Percentiles rank a stretch among this genome's conserved stretches.
phyloP scores from a whole-genome alignment of 2,113 vertebrate genomes.

The Gallinago jamesoni region DNA sequence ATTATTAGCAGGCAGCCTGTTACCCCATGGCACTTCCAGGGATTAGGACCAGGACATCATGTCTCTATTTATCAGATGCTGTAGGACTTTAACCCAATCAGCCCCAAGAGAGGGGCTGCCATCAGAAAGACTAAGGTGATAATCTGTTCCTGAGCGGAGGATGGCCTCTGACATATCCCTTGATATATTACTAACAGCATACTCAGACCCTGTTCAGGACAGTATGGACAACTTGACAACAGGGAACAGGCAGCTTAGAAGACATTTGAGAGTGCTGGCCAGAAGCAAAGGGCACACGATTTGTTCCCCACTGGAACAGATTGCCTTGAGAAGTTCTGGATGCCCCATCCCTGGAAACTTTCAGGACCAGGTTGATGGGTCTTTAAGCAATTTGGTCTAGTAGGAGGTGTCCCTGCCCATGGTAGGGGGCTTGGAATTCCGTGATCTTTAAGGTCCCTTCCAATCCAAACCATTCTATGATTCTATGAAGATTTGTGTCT shows the following conservation, averaged over 20 bases:
- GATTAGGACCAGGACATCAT: fast-evolving
- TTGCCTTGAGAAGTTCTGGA: background rate
- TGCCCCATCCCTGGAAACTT: background rate
- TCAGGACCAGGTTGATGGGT: background rate
- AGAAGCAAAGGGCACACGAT: background rate
- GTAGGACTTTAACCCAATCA: background rate
- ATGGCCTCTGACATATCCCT: background rate
- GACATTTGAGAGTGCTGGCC: background rate
- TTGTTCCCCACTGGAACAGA: background rate
- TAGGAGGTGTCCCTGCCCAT: background rate
- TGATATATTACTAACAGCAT: background rate
- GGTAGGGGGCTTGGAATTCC: background rate
- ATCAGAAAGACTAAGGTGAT: background rate
- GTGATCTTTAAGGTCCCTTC: background rate
- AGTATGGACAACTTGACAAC: background rate
- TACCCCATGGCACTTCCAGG: background rate
- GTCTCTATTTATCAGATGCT: no score
- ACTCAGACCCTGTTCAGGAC: background rate
- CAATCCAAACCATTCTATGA: background rate
- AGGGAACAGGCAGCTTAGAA: background rate
- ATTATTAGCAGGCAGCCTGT: fast-evolving
- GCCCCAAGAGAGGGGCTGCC: background rate
- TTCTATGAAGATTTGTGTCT: background rate
- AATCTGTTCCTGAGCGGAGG: background rate
- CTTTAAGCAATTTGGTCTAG: background rate